phyloP scores from a whole-genome alignment of 2,888 invertebrate species.

The Aleiodes testaceus region DNA sequence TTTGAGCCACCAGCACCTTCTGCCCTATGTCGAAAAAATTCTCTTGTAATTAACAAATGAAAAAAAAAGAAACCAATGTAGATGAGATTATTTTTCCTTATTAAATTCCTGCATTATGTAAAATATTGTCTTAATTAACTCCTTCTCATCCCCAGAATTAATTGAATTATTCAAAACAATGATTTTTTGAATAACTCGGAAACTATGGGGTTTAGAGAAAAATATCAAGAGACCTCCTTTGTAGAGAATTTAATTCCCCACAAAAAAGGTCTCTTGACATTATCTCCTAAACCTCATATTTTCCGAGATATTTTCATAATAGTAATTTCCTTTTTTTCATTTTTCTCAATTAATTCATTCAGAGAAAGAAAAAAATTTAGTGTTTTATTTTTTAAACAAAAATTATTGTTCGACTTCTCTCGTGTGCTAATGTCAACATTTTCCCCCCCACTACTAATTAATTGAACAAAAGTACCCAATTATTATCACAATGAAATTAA shows the following conservation, averaged over 20 bases:
- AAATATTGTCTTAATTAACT: background rate
- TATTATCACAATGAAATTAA: conserved; percentile 18
- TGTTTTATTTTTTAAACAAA: no score
- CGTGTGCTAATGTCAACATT: background rate
- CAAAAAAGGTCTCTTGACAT: no score
- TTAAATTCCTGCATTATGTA: conserved; percentile 2
- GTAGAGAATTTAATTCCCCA: no score
- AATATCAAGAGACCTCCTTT: no score
- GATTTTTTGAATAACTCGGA: background rate
- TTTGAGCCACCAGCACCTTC: conserved; percentile 27
- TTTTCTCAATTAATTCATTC: no score
- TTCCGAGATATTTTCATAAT: no score
- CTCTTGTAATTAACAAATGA: conserved; percentile 25
- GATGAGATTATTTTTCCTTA: background rate
- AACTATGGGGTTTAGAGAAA: no score
- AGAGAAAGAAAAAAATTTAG: no score
- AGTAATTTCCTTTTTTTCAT: no score
- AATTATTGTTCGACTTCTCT: no score
- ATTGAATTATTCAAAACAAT: background rate
- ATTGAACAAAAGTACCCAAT: background rate
- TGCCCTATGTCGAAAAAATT: conserved; percentile 7
- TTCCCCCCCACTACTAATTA: conserved; percentile 6
- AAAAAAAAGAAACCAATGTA: conserved; percentile 28
- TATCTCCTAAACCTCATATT: no score
- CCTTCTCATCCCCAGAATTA: background rate